A percentile compares a stretch with the other conserved stretches of the same genome.
These are phyloP conservation scores for Archips xylosteana DNA, from an alignment of 2,888 invertebrate genomes.

Conservation along the genomic window DNA sequence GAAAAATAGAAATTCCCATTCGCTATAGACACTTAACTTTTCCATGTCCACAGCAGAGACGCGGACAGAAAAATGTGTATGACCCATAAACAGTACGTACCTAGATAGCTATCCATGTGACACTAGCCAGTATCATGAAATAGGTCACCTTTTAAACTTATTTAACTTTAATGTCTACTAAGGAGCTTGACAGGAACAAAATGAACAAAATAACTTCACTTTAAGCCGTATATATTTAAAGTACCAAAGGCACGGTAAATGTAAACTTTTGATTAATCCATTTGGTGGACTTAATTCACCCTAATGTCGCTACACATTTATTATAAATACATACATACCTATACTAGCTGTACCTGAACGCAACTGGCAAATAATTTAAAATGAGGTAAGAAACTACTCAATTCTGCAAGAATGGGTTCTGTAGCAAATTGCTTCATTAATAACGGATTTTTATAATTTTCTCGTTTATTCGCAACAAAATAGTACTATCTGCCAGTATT, in stretches of 20 bases:
- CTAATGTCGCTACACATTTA: slow-evolving; percentile 36
- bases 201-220: slow-evolving; percentile 4
- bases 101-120: neutral
- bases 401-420: slow-evolving; percentile 1
- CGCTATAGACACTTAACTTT: no score
- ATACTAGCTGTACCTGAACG: slow-evolving; percentile 25
- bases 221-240: slow-evolving; percentile 30
- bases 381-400: slow-evolving; percentile 3
- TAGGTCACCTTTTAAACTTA: neutral
- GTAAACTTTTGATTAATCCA: slow-evolving; percentile 42
- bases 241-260: slow-evolving; percentile 15
- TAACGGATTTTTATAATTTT: neutral
- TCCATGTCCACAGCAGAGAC: no score
- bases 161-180: neutral
- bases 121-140: neutral
- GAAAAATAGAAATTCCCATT: no score
- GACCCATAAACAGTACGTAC: no score
- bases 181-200: neutral
- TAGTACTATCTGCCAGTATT: no score
- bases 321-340: slow-evolving; percentile 19
- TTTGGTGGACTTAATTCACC: slow-evolving; percentile 42
- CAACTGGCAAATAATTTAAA: slow-evolving; percentile 57
- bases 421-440: neutral
- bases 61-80: no score
- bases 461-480: no score